Evolutionary conservation across 2,113 vertebrate species (phyloP).

Genomic region (Dasyprocta punctata): DNA sequence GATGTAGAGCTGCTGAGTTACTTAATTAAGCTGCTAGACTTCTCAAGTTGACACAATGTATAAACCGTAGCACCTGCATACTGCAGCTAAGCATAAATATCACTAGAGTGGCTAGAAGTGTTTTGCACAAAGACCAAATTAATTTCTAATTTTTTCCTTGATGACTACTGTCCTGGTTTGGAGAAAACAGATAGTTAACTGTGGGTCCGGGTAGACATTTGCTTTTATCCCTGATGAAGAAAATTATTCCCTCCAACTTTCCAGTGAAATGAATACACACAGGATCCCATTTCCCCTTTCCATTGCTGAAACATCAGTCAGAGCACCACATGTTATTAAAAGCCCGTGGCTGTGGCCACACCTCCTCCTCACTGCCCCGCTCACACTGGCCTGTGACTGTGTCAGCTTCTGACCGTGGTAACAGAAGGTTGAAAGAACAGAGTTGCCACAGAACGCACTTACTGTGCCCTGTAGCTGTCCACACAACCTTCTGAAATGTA

Average conservation of each 20-base stretch:
- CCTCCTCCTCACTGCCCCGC: neutral
- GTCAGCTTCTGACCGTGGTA: neutral
- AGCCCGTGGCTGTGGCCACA: no score
- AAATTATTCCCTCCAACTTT: slow-evolving; percentile 70
- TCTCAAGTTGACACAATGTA: no score
- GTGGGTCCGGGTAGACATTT: slow-evolving; percentile 75
- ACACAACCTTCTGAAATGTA: neutral
- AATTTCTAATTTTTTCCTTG: neutral
- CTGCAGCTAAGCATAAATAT: slow-evolving; percentile 65
- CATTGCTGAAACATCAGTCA: no score
- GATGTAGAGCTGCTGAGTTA: no score
- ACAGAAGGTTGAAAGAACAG: neutral
- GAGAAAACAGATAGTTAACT: slow-evolving; percentile 56
- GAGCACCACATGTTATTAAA: no score
- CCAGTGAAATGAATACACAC: slow-evolving; percentile 80
- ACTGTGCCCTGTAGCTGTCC: neutral
- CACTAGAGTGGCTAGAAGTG: neutral
- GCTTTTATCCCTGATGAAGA: slow-evolving; percentile 75
- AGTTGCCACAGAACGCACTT: neutral
- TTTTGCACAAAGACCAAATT: neutral
- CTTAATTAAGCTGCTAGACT: no score
- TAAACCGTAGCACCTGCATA: no score
- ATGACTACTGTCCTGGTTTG: no score
- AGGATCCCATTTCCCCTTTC: slow-evolving; percentile 62
- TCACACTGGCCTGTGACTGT: neutral